These are phyloP conservation scores for Endomychus coccineus DNA, from an alignment of 2,888 invertebrate genomes.

Conservation along the genomic window DNA sequence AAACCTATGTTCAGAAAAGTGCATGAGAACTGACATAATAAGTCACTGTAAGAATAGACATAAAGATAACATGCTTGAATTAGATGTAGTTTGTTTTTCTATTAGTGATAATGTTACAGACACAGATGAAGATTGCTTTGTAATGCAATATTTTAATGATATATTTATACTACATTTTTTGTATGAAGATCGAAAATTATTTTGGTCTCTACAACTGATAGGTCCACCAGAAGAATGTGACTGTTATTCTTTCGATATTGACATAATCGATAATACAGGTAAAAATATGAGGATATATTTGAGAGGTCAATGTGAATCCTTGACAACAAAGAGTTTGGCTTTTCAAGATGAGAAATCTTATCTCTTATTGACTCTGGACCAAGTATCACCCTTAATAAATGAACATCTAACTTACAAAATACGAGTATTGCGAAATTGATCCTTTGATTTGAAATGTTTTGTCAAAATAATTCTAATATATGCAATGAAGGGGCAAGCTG, in stretches of 20 bases:
- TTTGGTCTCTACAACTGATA: slow-evolving; percentile 32
- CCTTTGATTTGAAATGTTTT: no score
- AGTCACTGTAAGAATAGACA: slow-evolving; percentile 25
- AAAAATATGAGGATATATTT: slow-evolving; percentile 24
- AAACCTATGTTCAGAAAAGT: slow-evolving; percentile 24
- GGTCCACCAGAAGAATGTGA: slow-evolving; percentile 28
- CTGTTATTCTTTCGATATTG: slow-evolving; percentile 33
- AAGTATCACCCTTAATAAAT: slow-evolving; percentile 13
- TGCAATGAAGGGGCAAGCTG: no score
- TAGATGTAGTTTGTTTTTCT: slow-evolving; percentile 23
- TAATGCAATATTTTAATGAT: slow-evolving; percentile 24
- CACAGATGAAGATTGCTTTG: slow-evolving; percentile 25
- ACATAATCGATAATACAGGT: slow-evolving; percentile 29
- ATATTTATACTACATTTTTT: slow-evolving; percentile 31
- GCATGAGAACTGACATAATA: slow-evolving; percentile 18
- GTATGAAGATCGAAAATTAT: slow-evolving; percentile 17
- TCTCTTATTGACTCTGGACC: slow-evolving; percentile 7
- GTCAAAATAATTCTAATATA: no score
- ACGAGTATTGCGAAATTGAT: no score
- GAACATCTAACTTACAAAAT: no score
- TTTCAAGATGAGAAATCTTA: slow-evolving; percentile 15
- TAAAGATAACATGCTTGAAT: slow-evolving; percentile 31
- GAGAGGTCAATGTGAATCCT: slow-evolving; percentile 21
- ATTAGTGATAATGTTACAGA: slow-evolving; percentile 15
- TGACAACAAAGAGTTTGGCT: slow-evolving; percentile 13